Percentiles rank a stretch among this genome's conserved stretches.
Evolutionary conservation across 2,888 invertebrate species (phyloP).

Genomic region (Nephrotoma appendiculata): DNA sequence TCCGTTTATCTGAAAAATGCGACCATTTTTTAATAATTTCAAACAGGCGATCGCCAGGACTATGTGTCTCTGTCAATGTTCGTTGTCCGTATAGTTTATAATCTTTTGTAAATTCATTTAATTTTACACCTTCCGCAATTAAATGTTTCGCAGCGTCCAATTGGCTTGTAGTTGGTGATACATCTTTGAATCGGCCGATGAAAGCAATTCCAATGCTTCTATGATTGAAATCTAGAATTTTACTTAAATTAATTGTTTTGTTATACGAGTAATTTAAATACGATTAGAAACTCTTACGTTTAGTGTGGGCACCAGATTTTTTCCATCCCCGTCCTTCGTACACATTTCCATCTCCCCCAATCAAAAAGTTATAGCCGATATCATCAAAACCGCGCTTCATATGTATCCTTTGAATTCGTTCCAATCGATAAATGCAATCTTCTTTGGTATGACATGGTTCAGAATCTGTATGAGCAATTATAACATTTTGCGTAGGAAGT

Average conservation of each 20-base stretch:
- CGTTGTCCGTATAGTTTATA: constrained; percentile 55
- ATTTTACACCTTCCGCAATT: constrained; percentile 42
- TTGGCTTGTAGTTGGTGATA: constrained; percentile 36
- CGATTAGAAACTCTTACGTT: constrained; percentile 11
- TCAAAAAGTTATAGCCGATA: constrained; percentile 60
- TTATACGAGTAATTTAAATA: neutral
- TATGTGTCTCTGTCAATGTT: constrained; percentile 48
- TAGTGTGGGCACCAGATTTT: constrained; percentile 51
- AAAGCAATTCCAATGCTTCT: constrained; percentile 54
- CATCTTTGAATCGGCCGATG: constrained; percentile 48
- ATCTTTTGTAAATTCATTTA: constrained; percentile 40
- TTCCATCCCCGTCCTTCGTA: constrained; percentile 61
- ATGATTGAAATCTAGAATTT: constrained; percentile 37
- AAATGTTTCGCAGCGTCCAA: constrained; percentile 43
- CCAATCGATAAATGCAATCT: constrained; percentile 18
- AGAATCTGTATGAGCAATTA: constrained; percentile 47
- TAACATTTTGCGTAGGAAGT: constrained; percentile 34
- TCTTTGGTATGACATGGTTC: constrained; percentile 40
- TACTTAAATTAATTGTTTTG: neutral
- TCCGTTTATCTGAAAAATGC: constrained; percentile 30
- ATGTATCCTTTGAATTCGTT: constrained; percentile 48
- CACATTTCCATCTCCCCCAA: constrained; percentile 59
- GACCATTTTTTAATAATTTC: constrained; percentile 50
- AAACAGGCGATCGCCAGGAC: constrained; percentile 51
- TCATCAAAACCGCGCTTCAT: constrained; percentile 45